These are phyloP conservation scores for Zaprionus camerounensis DNA, from an alignment of 1,140 invertebrate species.

Conservation along the genomic window DNA sequence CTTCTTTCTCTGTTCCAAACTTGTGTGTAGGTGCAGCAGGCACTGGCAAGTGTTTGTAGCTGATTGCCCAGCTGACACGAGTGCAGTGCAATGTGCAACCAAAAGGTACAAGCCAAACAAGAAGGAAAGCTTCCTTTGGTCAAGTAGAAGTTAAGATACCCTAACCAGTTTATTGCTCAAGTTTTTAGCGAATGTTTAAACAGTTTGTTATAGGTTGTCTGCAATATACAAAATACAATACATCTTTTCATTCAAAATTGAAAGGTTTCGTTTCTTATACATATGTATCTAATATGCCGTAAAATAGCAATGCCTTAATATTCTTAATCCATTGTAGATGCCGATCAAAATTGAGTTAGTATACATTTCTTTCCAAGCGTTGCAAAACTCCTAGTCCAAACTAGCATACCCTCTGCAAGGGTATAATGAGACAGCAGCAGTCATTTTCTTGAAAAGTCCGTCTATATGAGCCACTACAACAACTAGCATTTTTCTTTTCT, in stretches of 20 bases:
- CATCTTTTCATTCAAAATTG: too few relatives aligned
- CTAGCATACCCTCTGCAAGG: background rate
- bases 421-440: background rate
- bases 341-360: too few relatives aligned
- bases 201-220: too few relatives aligned
- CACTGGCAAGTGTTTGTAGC: background rate
- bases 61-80: conserved; percentile 6
- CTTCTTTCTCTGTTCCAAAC: background rate
- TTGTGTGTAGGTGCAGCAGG: conserved; percentile 3
- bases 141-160: background rate
- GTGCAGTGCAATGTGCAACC: conserved; percentile 3
- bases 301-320: too few relatives aligned
- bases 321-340: too few relatives aligned
- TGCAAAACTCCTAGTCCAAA: background rate
- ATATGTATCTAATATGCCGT: too few relatives aligned
- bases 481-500: background rate
- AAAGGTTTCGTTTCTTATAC: too few relatives aligned
- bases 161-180: background rate
- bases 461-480: background rate
- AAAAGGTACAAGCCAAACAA: conserved; percentile 5
- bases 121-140: background rate
- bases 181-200: too few relatives aligned
- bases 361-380: too few relatives aligned
- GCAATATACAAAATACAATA: too few relatives aligned
- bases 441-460: background rate